A percentile compares a stretch with the other conserved stretches of the same genome.
Evolutionary conservation across 2,888 invertebrate genomes (phyloP).

Genomic region (Plagodis dolabraria): DNA sequence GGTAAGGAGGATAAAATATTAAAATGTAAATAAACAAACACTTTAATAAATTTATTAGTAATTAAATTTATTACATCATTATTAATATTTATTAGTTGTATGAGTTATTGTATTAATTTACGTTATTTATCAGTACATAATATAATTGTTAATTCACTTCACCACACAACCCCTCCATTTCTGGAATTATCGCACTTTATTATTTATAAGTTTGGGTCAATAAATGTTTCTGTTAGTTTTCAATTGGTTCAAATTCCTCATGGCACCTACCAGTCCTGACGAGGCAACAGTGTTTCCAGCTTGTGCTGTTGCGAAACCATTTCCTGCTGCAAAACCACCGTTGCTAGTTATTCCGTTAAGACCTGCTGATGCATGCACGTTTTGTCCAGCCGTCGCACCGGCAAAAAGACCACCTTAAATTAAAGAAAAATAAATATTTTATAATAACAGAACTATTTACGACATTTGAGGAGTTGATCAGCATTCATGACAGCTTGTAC

Average conservation of each 20-base stretch:
- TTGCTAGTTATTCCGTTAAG: slow-evolving; percentile 65
- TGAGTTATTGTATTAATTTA: too few species aligned
- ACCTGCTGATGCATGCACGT: slow-evolving; percentile 79
- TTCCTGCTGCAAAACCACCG: slow-evolving; percentile 56
- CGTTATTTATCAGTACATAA: too few species aligned
- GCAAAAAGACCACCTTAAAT: slow-evolving; percentile 82
- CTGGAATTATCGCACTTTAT: neutral
- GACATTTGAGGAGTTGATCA: too few species aligned
- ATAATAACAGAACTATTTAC: too few species aligned
- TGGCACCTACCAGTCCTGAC: slow-evolving; percentile 69
- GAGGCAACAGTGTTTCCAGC: slow-evolving; percentile 63
- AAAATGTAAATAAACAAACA: neutral
- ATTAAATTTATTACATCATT: neutral
- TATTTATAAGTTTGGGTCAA: neutral
- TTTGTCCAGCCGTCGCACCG: slow-evolving; percentile 85
- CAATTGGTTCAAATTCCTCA: slow-evolving; percentile 44
- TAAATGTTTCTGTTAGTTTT: neutral
- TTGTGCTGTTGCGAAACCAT: slow-evolving; percentile 52
- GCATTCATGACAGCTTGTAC: too few species aligned
- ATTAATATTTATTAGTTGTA: too few species aligned
- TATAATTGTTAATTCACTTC: slow-evolving; percentile 6
- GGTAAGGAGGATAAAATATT: neutral
- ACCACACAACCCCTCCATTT: neutral
- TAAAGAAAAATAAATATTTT: slow-evolving; percentile 16
- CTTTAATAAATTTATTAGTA: neutral